phyloP scores from a whole-genome alignment of 53 echinoderm and acorn worm genomes.

The Zoroaster sp. region DNA sequence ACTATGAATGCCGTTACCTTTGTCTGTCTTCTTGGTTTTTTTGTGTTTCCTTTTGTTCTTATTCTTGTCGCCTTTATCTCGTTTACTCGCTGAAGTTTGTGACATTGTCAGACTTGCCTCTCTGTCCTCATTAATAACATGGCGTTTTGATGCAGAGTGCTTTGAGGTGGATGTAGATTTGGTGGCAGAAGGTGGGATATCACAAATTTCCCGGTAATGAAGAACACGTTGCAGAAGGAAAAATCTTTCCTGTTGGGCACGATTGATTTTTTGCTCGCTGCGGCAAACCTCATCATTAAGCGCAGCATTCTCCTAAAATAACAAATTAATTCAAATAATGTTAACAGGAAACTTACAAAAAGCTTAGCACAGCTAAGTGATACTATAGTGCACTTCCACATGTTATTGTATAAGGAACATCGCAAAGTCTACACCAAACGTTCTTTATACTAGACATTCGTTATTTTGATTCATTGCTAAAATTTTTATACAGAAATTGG shows the following conservation, averaged over 20 bases:
- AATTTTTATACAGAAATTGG: too few relatives aligned
- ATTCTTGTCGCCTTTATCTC: conserved; percentile 18
- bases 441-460: too few relatives aligned
- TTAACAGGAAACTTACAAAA: too few relatives aligned
- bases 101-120: neutral
- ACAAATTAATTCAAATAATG: too few relatives aligned
- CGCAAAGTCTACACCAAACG: too few relatives aligned
- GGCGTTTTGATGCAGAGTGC: neutral
- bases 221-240: conserved; percentile 83
- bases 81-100: neutral
- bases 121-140: neutral
- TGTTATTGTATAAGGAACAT: too few relatives aligned
- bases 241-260: conserved; percentile 82
- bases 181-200: conserved; percentile 8
- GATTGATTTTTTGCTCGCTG: conserved; percentile 67
- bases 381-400: too few relatives aligned
- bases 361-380: too few relatives aligned
- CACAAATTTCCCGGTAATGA: conserved; percentile 77
- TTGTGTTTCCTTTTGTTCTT: conserved; percentile 56
- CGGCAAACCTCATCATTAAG: conserved; percentile 81
- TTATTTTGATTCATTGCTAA: too few relatives aligned
- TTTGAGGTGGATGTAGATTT: neutral
- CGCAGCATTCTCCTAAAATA: conserved; percentile 95
- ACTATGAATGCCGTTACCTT: conserved; percentile 7
- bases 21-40: conserved; percentile 49